Base-by-base conservation (phyloP, 2,113 vertebrate genomes). In the Tapirus terrestris region DNA sequence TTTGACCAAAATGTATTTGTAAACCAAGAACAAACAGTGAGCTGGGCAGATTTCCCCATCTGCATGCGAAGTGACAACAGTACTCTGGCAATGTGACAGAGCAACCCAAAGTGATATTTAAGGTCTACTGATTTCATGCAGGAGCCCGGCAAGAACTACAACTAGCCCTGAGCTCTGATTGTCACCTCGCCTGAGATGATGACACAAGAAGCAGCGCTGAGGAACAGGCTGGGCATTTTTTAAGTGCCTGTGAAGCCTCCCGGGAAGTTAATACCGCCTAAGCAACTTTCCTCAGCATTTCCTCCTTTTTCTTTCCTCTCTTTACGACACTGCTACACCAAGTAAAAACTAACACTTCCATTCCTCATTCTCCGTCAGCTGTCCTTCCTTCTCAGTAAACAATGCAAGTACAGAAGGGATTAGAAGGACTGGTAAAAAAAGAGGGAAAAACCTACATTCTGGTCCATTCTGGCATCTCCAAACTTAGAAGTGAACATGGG, bases 21-120 rank as follows among this genome's bases (percentile, higher is more conserved):
- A 89, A 96, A 75, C 45, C n/a, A 88, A 23, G n/a, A 70, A 88
- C 25, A 58, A 83, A 84, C 60, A 88, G 36, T 70, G 31, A 97
- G 65, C 8, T 53, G 45, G 23, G 53, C 65, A 77, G 84, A 90
- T 31, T 72, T 77, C 27, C 53, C 65, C 18, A 25, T 51, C 20
- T 45, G 67, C 9, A 5, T 11, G 27, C 17, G 29, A 89, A 61
- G 11, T 48, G 11, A 5, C 53, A 51, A 18, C 45, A 45, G 25
- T 53, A 29, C 17, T 25, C 29, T 39, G 31, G 92, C 6, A 13
- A 72, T 33, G 76, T 31, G 53, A 76, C 60, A 36, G 56, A 10
- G 18, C 73, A 90, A 61, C 48, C 31, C 33, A 58, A 45, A 94
- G 39, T 21, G 68, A 80, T 1, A 53, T 12, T 25, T 33, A 92